These are phyloP conservation scores for Mixornis gularis DNA, from an alignment of 2,113 vertebrate species.

Conservation along the genomic window DNA sequence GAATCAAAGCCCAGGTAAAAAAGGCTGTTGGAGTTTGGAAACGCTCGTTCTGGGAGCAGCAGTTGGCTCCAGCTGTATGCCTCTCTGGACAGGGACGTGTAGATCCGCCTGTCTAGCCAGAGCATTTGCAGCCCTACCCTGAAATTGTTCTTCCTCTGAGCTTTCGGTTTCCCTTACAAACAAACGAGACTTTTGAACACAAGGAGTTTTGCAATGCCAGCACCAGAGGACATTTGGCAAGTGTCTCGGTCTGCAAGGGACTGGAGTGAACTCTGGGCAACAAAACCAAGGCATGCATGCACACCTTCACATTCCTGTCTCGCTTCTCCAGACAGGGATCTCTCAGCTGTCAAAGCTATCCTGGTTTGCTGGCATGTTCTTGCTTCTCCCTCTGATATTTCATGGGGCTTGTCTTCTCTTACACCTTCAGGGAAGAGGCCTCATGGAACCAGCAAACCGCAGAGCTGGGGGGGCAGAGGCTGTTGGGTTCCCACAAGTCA, in stretches of 20 bases:
- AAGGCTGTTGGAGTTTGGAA: not conserved
- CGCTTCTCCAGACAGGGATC: not conserved
- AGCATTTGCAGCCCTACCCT: not conserved
- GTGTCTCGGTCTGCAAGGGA: not conserved
- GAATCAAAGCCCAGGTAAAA: not conserved
- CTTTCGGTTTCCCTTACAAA: not conserved
- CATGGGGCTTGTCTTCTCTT: not conserved
- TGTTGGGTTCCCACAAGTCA: not conserved
- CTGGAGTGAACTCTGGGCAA: not conserved
- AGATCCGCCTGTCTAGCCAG: not conserved
- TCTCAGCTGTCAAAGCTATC: not conserved
- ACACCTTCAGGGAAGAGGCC: not conserved
- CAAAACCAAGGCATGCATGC: fast-evolving
- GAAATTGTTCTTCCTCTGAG: not conserved
- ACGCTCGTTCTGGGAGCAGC: not conserved
- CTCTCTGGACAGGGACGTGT: not conserved
- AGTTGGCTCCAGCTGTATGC: not conserved
- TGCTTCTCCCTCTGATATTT: not conserved
- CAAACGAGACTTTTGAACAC: not conserved
- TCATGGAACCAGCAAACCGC: not conserved
- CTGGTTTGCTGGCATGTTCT: not conserved
- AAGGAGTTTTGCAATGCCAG: not conserved
- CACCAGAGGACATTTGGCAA: not conserved
- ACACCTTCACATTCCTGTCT: not conserved
- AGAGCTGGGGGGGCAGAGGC: no score